Percentiles rank a stretch among this genome's conserved stretches.
phyloP scores from a whole-genome alignment of 2,113 vertebrate genomes.

The Pseudolaguvia tuberculata region DNA sequence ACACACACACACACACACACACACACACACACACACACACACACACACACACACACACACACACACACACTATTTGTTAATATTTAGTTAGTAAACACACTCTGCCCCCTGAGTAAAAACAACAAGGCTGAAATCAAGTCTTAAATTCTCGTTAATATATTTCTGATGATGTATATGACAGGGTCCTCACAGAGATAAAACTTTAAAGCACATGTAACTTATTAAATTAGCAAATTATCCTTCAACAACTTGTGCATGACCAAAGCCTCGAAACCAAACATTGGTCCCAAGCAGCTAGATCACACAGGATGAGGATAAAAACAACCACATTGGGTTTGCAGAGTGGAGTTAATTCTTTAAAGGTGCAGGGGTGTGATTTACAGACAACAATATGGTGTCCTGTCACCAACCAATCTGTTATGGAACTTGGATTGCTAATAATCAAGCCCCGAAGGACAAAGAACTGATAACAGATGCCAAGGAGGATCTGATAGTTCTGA shows the following conservation, averaged over 20 bases:
- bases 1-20: too few species aligned
- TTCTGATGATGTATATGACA: not conserved
- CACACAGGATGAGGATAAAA: conserved; percentile 3
- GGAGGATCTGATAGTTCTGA: not conserved
- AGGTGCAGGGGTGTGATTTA: not conserved
- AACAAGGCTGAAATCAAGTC: not conserved
- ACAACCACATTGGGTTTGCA: not conserved
- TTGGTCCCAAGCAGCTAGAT: not conserved
- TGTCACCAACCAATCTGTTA: not conserved
- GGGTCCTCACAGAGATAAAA: not conserved
- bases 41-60: too few species aligned
- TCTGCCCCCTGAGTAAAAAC: not conserved
- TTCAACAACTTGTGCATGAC: not conserved
- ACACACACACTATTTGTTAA: conserved; percentile 41
- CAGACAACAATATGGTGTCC: not conserved
- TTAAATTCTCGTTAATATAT: not conserved
- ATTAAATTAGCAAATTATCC: not conserved
- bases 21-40: too few species aligned
- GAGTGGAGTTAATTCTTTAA: conserved; percentile 4
- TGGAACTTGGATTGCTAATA: not conserved
- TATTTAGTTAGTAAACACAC: conserved; percentile 43
- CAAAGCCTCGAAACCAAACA: not conserved
- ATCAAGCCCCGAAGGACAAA: conserved; percentile 5
- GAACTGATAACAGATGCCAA: conserved; percentile 8
- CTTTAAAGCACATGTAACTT: not conserved